Evolutionary conservation across 2,888 invertebrate genomes (phyloP).

Genomic region (Auanema freiburgensis): DNA sequence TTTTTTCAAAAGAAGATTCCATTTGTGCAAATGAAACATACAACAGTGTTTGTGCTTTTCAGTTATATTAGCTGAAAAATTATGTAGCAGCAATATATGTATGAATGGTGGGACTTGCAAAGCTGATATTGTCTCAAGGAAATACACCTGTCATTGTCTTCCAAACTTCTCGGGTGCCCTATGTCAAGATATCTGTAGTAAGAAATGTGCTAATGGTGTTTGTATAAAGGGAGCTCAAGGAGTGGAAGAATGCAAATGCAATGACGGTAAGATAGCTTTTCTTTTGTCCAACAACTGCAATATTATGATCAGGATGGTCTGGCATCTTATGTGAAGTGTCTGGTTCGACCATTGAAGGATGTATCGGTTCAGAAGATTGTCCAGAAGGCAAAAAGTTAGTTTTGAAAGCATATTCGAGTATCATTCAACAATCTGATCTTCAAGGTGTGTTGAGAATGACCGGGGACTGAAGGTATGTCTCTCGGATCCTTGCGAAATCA

Average conservation of each 20-base stretch:
- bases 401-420: not conserved
- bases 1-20: too few relatives aligned
- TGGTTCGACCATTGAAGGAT: conserved; percentile 26
- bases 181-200: conserved; percentile 40
- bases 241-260: conserved; percentile 36
- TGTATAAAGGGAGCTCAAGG: conserved; percentile 37
- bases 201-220: conserved; percentile 36
- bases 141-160: conserved; percentile 48
- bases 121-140: conserved; percentile 44
- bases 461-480: conserved; percentile 19
- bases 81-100: conserved; percentile 48
- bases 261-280: conserved; percentile 21
- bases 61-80: conserved; percentile 19
- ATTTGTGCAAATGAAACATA: too few relatives aligned
- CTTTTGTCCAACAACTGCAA: too few relatives aligned
- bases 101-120: conserved; percentile 50
- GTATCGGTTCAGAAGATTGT: conserved; percentile 24
- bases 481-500: conserved; percentile 29
- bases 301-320: conserved; percentile 32
- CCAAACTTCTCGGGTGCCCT: conserved; percentile 47
- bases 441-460: conserved; percentile 31
- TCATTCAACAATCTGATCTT: not conserved
- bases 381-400: conserved; percentile 26
- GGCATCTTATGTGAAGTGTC: conserved; percentile 34
- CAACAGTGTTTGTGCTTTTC: not conserved